phyloP scores from a whole-genome alignment of 2,113 vertebrate genomes.

The Peromyscus maniculatus region DNA sequence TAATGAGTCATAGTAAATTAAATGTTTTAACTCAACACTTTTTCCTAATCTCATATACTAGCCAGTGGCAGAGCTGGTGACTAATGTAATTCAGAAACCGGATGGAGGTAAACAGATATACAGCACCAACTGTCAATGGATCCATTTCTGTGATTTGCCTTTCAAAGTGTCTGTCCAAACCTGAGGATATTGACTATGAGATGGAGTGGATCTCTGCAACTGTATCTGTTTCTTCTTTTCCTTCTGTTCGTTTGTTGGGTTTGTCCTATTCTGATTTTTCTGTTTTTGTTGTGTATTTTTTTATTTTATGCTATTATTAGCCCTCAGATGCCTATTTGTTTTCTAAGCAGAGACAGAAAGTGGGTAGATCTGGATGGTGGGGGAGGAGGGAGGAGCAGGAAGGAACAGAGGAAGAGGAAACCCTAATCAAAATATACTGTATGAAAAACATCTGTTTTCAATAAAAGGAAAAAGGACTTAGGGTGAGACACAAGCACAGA shows the following conservation, averaged over 20 bases:
- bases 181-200: neutral
- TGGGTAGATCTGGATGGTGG: neutral
- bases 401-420: neutral
- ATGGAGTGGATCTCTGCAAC: neutral
- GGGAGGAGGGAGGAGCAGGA: neutral
- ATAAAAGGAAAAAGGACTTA: neutral
- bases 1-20: neutral
- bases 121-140: neutral
- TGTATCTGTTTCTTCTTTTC: neutral
- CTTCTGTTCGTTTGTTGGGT: neutral
- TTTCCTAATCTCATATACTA: neutral
- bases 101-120: neutral
- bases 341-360: neutral
- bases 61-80: neutral
- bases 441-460: neutral
- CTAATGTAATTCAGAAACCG: neutral
- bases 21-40: conserved; percentile 4
- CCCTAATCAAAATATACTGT: neutral
- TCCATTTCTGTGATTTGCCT: conserved; percentile 28
- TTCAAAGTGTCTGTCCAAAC: neutral
- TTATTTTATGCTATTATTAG: neutral
- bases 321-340: neutral
- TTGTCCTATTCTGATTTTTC: neutral
- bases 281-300: neutral
- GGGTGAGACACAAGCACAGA: neutral